Base-by-base conservation (phyloP, 2,888 invertebrate species). In the Pediacus dermestoides region DNA sequence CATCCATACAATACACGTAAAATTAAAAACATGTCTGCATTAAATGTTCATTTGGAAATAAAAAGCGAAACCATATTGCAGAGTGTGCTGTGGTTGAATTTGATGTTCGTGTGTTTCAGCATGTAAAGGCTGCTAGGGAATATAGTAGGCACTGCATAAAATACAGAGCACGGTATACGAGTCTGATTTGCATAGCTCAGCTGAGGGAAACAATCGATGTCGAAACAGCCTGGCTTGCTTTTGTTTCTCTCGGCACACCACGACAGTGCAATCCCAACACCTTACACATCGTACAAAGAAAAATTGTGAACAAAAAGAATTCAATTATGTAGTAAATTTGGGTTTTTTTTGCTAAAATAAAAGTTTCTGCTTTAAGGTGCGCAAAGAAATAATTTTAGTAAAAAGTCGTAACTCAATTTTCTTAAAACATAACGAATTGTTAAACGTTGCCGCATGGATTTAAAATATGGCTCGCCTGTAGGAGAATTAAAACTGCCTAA, bases 151-250 rank as follows among this genome's bases (percentile, higher is more conserved):
- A 50, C 55, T 60, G 69, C 66, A 70, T 70, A 70, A 70, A 69
- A 70, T 70, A 68, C 66, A 60, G 70, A 69, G 66, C 70, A 68
- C 64, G 66, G 61, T 61, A n/a, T n/a, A 53, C 57, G 55, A 54
- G 60, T 14, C 64, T 69, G 64, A 70, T 70, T 70, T 70, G 68
- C 70, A 70, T 70, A 68, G 68, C 70, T 68, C 70, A 70, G 68
- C 68, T 68, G 68, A 62, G 64, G 63, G 55, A 62, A 64, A 66
- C 66, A 66, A 68, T 68, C 67, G 67, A 67, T 67, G 58, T 54
- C 48, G 46, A 42, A 30, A 38, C 37, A 41, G 36, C 41, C 33
- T n/a, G n/a, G n/a, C n/a, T n/a, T n/a, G 46, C 45, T 46, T 47
- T 48, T 48, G 44, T 43, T 49, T 43, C 50, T 43, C 44, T 33